phyloP scores from a whole-genome alignment of 2,888 invertebrate genomes.

The Caenorhabditis sp. region DNA sequence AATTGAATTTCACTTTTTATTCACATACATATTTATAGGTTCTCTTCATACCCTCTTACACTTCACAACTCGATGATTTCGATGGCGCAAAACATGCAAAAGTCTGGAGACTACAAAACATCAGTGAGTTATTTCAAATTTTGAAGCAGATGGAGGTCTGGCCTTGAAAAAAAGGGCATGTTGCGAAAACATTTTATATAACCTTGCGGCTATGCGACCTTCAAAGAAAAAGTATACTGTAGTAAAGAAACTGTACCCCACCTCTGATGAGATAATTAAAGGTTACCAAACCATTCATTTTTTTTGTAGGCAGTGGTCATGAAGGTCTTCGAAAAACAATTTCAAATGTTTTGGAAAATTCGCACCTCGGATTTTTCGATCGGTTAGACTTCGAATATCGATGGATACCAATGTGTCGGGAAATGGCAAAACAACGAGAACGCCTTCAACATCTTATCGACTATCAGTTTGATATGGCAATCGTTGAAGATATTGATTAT shows the following conservation, averaged over 20 bases:
- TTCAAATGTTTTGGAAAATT: conserved; percentile 15
- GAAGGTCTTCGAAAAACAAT: conserved; percentile 10
- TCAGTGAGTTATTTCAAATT: conserved; percentile 10
- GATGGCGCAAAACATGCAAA: conserved; percentile 37
- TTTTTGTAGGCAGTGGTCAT: conserved; percentile 12
- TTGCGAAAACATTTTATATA: background rate
- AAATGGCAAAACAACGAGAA: conserved; percentile 7
- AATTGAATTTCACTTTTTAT: conserved; percentile 2
- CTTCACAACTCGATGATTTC: conserved; percentile 13
- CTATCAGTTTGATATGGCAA: conserved; percentile 34
- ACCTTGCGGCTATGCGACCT: background rate
- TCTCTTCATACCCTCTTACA: conserved; percentile 40
- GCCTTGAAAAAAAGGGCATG: too few species aligned
- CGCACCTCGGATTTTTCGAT: conserved; percentile 29
- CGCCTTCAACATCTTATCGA: conserved; percentile 22
- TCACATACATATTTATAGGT: conserved; percentile 21
- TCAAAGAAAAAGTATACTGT: too few species aligned
- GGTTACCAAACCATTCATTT: background rate
- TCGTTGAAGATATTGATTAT: conserved; percentile 35
- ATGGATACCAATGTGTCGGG: conserved; percentile 33
- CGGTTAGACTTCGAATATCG: conserved; percentile 15
- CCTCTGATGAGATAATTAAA: too few species aligned
- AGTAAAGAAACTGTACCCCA: too few species aligned
- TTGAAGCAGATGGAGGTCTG: background rate
- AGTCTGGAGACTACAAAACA: conserved; percentile 34